Base-by-base conservation (phyloP, 35 echinoderm and acorn worm species). In the Ophioderma brevispina region DNA sequence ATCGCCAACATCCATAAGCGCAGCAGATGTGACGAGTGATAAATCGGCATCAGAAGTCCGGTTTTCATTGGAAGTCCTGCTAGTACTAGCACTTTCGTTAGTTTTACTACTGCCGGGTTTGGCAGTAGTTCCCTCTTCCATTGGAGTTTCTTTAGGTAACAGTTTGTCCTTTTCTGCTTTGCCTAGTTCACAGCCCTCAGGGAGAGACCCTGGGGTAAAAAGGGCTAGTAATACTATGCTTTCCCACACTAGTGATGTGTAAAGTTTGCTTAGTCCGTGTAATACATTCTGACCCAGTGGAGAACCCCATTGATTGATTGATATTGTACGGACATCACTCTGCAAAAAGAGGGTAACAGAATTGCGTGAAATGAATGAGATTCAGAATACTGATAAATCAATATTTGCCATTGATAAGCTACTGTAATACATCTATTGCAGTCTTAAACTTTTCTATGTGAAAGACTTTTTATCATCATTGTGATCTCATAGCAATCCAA, bases 271-370 rank as follows among this genome's bases (percentile, higher is more conserved):
- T 6, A 99, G 76, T 77, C 91, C 94, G 39, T 80, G 64, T 50
- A 99, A 77, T 13, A 99, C 97, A 18, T 87, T 64, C 80, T 99
- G 97, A 42, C 97, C 97, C 0, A 99, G 86, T 30, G 95, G 93
- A 84, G 97, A 95, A 52, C 97, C 97, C 97, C 97, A 99, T 63
- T 99, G 97, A 78, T 99, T 99, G 79, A 99, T 89, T 17, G 92
- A 93, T 33, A 99, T 95, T 14, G 93, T 99, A 31, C 97, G 79
- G 0, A 99, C 93, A 91, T 99, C 97, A 88, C 94, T 94, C 97
- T 99, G 84, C 33, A 77, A 84, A 77, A 82, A 34, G 36, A 1
- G 6, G 18, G 82, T 40, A 35, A 81, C 79, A 81, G 5, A 46
- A 46, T n/a, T n/a, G n/a, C n/a, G n/a, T n/a, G n/a, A n/a, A n/a